Base-by-base conservation (phyloP, 2,888 invertebrate species). In the Polydrusus pterygomalis region DNA sequence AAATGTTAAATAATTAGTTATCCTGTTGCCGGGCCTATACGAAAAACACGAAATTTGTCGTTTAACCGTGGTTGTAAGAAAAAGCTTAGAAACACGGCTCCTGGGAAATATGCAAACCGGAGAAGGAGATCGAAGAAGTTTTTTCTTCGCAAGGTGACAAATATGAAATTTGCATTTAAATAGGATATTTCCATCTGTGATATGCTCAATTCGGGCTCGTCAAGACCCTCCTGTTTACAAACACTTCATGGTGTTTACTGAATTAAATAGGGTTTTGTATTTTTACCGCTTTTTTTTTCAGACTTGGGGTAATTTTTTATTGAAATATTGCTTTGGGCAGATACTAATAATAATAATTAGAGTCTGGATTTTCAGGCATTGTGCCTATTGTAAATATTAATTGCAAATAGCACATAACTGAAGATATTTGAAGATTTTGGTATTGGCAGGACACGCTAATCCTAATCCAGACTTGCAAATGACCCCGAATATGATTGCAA, bases 161-260 rank as follows among this genome's bases (percentile, higher is more conserved):
- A 91, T 90, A 90, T 89, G 89, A 89, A 90, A 91, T 91, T 91
- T 91, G 90, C 91, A 91, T 91, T 90, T 91, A 91, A 91, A 91
- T 91, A 89, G 90, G 89, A 89, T 89, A 90, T 90, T 91, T 91
- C 90, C 90, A 90, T 90, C 89, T 90, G 90, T 89, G 89, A 88
- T 88, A 86, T 85, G 84, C 84, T 84, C 84, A 83, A 83, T 81
- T 82, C 81, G 79, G 80, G 78, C 79, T 82, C 81, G 79, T 77
- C 82, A 64, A 47, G 56, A 78, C 79, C 81, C 82, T 82, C 80
- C 79, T 80, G 82, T 82, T 83, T 82, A 82, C 85, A 84, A 85
- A 86, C 84, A 85, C 84, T 85, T 84, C 83, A 81, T 82, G 82
- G 80, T 80, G 83, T 83, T 84, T 85, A 83, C 83, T 78, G 83